Conservation (phyloP, 2,113 vertebrate genomes). For the Sisor rabdophorus region DNA sequence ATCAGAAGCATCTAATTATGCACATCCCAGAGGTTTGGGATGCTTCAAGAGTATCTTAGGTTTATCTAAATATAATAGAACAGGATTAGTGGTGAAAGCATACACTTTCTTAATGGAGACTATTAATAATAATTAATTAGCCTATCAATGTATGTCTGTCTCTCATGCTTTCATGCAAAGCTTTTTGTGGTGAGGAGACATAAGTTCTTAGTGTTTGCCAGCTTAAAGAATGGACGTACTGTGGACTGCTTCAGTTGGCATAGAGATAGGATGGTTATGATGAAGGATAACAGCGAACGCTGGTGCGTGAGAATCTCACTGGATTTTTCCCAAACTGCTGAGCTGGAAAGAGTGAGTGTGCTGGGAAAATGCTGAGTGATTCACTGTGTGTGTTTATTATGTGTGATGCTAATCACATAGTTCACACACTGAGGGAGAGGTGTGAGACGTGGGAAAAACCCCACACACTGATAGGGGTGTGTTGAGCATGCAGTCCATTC, state of each 20-base stretch:
- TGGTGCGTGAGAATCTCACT: slow-evolving; percentile 60
- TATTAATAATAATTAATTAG: slow-evolving; percentile 38
- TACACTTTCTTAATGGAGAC: slow-evolving; percentile 19
- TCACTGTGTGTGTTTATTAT: slow-evolving; percentile 41
- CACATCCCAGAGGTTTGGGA: slow-evolving; percentile 13
- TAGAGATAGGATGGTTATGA: slow-evolving; percentile 14
- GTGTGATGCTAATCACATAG: slow-evolving; percentile 45
- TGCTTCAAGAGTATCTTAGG: slow-evolving; percentile 41
- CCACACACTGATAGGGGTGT: slow-evolving; percentile 31
- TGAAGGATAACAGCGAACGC: slow-evolving; percentile 52
- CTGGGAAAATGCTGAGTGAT: slow-evolving; percentile 58
- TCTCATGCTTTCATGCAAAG: slow-evolving; percentile 15
- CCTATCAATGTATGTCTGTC: slow-evolving; percentile 14
- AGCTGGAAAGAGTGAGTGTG: slow-evolving; percentile 43
- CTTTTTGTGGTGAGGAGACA: slow-evolving; percentile 50
- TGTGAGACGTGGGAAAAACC: slow-evolving; percentile 42
- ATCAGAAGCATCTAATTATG: slow-evolving; percentile 51
- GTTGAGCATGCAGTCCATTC: slow-evolving; percentile 8
- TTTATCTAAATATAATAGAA: slow-evolving; percentile 8
- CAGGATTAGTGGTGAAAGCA: slow-evolving; percentile 28
- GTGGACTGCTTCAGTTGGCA: slow-evolving; percentile 57
- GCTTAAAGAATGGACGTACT: slow-evolving; percentile 52
- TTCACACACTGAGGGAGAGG: slow-evolving; percentile 38
- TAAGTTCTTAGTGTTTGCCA: slow-evolving; percentile 52
- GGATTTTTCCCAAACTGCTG: slow-evolving; percentile 48